Conservation (phyloP, 2,113 vertebrate species). For the Polypterus senegalus region DNA sequence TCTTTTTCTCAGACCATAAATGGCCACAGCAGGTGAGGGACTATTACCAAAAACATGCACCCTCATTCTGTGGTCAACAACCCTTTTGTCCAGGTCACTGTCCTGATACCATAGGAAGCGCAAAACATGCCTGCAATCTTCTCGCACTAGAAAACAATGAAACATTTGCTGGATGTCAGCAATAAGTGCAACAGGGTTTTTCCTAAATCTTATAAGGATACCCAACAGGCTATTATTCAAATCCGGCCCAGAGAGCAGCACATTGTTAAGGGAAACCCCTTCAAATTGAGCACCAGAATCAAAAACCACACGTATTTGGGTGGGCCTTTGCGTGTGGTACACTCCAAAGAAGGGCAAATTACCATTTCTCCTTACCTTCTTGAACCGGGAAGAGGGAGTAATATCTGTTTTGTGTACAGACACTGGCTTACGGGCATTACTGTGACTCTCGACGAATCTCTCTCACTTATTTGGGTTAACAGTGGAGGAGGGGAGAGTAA, state of each 20-base stretch:
- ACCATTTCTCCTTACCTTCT: conserved; percentile 6
- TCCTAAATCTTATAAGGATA: conserved; percentile 5
- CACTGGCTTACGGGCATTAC: no score
- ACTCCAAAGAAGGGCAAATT: conserved; percentile 1
- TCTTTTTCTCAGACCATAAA: background rate
- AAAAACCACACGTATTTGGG: conserved; percentile 10
- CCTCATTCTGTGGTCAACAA: conserved; percentile 3
- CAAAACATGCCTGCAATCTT: conserved; percentile 4
- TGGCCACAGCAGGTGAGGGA: background rate
- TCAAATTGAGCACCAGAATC: conserved; percentile 13
- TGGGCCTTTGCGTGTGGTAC: background rate
- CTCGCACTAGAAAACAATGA: conserved; percentile 2
- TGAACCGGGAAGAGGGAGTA: background rate
- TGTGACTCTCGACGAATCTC: no score
- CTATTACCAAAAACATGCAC: background rate
- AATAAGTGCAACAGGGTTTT: background rate
- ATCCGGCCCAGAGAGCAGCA: conserved; percentile 12
- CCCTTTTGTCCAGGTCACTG: background rate
- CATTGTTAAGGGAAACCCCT: conserved; percentile 10
- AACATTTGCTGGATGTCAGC: conserved; percentile 3
- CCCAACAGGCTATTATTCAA: conserved; percentile 5
- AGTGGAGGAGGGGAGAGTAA: no score
- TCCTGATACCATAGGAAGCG: conserved; percentile 3
- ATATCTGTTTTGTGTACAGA: no score
- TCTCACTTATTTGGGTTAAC: no score